Evolutionary conservation across 2,113 vertebrate species (phyloP).

Genomic region (Strigops habroptila): DNA sequence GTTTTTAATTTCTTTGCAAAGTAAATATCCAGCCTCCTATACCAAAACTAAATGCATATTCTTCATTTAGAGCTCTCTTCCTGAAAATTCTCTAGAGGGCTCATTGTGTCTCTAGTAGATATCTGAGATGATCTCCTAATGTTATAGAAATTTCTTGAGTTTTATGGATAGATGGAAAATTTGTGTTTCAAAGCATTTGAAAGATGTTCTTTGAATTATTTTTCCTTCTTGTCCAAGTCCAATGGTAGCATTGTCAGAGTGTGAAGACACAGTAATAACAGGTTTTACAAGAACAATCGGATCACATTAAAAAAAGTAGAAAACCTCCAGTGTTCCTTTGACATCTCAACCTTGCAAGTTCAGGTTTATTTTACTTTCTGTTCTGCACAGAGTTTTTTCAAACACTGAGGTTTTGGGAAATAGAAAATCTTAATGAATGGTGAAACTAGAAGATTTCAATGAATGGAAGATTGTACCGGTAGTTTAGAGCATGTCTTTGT

Average conservation of each 20-base stretch:
- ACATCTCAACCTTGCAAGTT: not conserved
- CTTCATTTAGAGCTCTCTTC: not conserved
- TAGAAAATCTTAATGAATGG: not conserved
- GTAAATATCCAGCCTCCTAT: not conserved
- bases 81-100: not conserved
- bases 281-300: not conserved
- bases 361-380: not conserved
- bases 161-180: not conserved
- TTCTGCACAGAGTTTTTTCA: not conserved
- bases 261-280: not conserved
- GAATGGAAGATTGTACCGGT: not conserved
- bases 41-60: slow-evolving; percentile 9
- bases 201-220: not conserved
- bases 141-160: not conserved
- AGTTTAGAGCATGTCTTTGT: not conserved
- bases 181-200: not conserved
- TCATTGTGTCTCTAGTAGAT: not conserved
- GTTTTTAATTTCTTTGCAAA: slow-evolving; percentile 46
- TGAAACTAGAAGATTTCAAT: not conserved
- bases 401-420: not conserved
- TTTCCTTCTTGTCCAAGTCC: not conserved
- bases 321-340: not conserved
- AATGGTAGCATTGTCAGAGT: not conserved
- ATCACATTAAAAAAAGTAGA: not conserved
- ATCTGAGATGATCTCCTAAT: not conserved